These are phyloP conservation scores for Drosophila monieri DNA, from an alignment of 2,888 invertebrate genomes.

Conservation along the genomic window DNA sequence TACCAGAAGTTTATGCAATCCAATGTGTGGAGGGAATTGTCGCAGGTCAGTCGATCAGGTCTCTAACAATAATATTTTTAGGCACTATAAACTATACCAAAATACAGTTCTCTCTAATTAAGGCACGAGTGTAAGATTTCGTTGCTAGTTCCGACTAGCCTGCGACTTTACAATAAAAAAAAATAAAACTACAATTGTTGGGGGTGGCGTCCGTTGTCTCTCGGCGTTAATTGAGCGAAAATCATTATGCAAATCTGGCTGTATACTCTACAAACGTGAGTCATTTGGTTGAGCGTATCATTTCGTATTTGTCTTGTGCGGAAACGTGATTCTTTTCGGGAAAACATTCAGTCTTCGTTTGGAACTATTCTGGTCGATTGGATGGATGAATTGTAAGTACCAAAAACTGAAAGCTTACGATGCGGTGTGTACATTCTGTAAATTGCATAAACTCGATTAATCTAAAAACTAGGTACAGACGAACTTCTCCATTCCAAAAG, in stretches of 20 bases:
- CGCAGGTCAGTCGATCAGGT: conserved; percentile 31
- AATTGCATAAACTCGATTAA: conserved; percentile 78
- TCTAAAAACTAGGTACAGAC: conserved; percentile 54
- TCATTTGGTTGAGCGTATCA: conserved; percentile 59
- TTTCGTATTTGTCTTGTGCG: conserved; percentile 22
- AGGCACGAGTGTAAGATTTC: conserved; percentile 64
- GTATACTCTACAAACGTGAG: conserved; percentile 54
- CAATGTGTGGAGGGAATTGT: conserved; percentile 29
- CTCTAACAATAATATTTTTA: conserved; percentile 47
- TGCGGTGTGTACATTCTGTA: conserved; percentile 28
- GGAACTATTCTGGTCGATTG: conserved; percentile 39
- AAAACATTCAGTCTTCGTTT: conserved; percentile 55
- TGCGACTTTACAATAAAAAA: conserved; percentile 45
- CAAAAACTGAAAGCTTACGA: conserved; percentile 66
- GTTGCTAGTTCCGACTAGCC: conserved; percentile 50
- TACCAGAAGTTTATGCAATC: conserved; percentile 75
- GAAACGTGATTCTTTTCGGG: conserved; percentile 35
- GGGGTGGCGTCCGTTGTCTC: conserved; percentile 13
- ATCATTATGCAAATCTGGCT: conserved; percentile 64
- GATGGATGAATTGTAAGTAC: conserved; percentile 75
- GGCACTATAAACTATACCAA: conserved; percentile 62
- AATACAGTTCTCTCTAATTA: conserved; percentile 60
- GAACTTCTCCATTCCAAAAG: conserved; percentile 11
- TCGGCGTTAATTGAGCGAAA: conserved; percentile 69
- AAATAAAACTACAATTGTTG: conserved; percentile 8